Evolutionary conservation across 2,797 vertebrate species (phyloP), one percentile per base, ranked within the genome.

Genomic region (Onychomys torridus): DNA sequence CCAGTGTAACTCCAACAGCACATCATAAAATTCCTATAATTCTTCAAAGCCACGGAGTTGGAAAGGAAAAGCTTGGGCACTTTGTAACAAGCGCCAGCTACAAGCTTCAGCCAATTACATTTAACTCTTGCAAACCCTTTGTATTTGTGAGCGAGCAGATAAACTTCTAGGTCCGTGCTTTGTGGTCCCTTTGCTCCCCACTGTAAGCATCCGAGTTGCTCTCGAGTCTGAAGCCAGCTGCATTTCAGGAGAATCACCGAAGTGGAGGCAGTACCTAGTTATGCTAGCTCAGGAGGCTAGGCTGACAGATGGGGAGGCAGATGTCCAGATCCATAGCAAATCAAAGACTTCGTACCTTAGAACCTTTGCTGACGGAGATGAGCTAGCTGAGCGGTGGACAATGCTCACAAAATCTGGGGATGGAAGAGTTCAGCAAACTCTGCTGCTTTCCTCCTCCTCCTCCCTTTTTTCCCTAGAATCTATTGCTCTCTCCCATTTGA

Each of bases 21-120:
- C 97, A 98, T 98, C 98, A 98, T 98, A 98, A 99, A 99, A 98
- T 98, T 98, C 98, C 97, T 98, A 97, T 98, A 98, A 98, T 98
- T 98, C 98, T 99, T 98, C 98, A 99, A 99, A 98, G 98, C 98
- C 97, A 96, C 79, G 88, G 97, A 97, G 95, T 97, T 98, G 98
- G 97, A 96, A 97, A 97, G 97, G 94, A 93, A 98, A 98, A 97
- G 63, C 95, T 97, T 94, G 98, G 98, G 97, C 97, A 98, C 97
- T 98, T 97, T 97, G 98, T 97, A 98, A 98, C 98, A 93, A 98
- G 98, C 3, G 97, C 98, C 98, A 98, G 97, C 97, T 95, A 98
- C 21, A 91, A 98, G 95, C 96, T 97, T 96, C 97, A 92, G 96
- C 97, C 97, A 97, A 98, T 98, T 98, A 94, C 93, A 85, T 96